Evolutionary conservation across 2,797 vertebrate species (phyloP).

Genomic region (Amniataba percoides): DNA sequence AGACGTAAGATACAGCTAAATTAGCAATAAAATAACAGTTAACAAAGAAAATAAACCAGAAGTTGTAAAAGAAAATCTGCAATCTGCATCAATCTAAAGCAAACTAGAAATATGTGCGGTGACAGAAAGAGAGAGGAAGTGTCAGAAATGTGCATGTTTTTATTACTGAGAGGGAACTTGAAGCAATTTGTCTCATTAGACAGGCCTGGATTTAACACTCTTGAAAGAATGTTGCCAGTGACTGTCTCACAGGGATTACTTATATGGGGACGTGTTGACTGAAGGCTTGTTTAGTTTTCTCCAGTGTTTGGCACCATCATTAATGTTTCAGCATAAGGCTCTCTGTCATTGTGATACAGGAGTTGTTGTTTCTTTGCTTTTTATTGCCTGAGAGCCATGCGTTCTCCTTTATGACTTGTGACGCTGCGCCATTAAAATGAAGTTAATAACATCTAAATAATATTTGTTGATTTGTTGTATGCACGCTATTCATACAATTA

Average conservation of each 20-base stretch:
- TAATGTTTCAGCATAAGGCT: constrained; percentile 60
- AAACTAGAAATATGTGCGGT: constrained; percentile 3
- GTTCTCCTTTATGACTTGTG: constrained; percentile 29
- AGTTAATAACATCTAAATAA: constrained; percentile 19
- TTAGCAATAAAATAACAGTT: constrained; percentile 5
- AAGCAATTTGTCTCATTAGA: constrained; percentile 65
- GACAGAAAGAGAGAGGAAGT: constrained; percentile 12
- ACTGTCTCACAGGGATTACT: constrained; percentile 57
- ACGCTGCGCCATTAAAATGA: constrained; percentile 22
- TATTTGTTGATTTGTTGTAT: background rate
- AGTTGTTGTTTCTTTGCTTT: background rate
- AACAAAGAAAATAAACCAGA: constrained; percentile 1
- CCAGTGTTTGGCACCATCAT: constrained; percentile 27
- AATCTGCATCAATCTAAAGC: constrained; percentile 28
- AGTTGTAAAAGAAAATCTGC: background rate
- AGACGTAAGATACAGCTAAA: constrained; percentile 21
- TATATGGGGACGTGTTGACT: constrained; percentile 56
- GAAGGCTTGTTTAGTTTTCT: constrained; percentile 60
- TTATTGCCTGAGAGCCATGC: constrained; percentile 31
- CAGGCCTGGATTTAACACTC: constrained; percentile 58
- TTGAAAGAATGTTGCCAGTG: constrained; percentile 51
- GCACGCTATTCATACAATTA: background rate
- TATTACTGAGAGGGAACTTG: constrained; percentile 34
- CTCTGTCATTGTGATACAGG: constrained; percentile 45
- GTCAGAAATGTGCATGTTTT: constrained; percentile 38